Conservation (phyloP, 2,888 invertebrate genomes). For the Pterostichus madidus region DNA sequence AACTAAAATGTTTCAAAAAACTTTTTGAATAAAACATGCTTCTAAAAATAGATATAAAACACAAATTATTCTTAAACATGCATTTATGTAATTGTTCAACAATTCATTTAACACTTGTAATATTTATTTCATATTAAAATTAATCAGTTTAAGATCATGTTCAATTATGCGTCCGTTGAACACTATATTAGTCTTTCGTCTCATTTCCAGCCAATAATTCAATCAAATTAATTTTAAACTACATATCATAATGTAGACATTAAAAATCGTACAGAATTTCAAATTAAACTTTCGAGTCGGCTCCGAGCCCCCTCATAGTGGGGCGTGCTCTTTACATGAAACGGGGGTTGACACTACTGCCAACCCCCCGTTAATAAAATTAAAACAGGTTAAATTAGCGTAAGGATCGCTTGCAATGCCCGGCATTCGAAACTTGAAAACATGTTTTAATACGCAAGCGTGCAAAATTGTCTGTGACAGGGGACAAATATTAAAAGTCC, state of each 20-base stretch:
- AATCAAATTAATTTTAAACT: slow-evolving; percentile 45
- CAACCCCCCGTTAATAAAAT: slow-evolving; percentile 54
- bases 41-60: too few species aligned
- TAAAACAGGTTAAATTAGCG: slow-evolving; percentile 62
- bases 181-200: slow-evolving; percentile 7
- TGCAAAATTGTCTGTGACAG: slow-evolving; percentile 49
- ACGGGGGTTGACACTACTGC: slow-evolving; percentile 40
- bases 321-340: slow-evolving; percentile 1
- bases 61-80: too few species aligned
- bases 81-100: too few species aligned
- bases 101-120: too few species aligned
- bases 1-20: too few species aligned
- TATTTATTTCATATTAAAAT: too few species aligned
- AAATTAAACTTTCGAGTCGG: slow-evolving; percentile 36
- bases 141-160: too few species aligned
- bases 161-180: neutral
- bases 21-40: too few species aligned
- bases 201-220: slow-evolving; percentile 4
- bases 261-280: slow-evolving; percentile 49
- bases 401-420: slow-evolving; percentile 36
- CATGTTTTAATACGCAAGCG: slow-evolving; percentile 48
- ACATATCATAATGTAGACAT: slow-evolving; percentile 44
- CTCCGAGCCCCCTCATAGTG: neutral
- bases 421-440: slow-evolving; percentile 47
- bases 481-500: slow-evolving; percentile 62